These are phyloP conservation scores for Agriopis aurantiaria DNA, from an alignment of 2,888 invertebrate species.

Conservation along the genomic window DNA sequence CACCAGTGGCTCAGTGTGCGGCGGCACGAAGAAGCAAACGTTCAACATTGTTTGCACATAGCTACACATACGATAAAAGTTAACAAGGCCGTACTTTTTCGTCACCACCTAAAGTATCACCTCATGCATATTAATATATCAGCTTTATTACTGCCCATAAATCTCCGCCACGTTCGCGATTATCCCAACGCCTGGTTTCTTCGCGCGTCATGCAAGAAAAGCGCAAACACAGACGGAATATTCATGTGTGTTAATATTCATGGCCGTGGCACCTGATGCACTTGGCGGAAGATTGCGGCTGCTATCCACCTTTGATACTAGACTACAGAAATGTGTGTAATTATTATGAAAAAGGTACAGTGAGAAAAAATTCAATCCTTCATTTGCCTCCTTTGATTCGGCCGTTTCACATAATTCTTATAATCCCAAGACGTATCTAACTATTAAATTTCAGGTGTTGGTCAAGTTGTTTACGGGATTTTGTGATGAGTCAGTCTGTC, in stretches of 20 bases:
- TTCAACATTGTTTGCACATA: background rate
- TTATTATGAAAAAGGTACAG: too few relatives aligned
- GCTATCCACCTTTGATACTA: background rate
- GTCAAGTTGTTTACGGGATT: too few relatives aligned
- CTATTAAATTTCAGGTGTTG: too few relatives aligned
- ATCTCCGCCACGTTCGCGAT: constrained; percentile 33
- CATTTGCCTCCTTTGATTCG: too few relatives aligned
- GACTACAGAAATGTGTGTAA: too few relatives aligned
- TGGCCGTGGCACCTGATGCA: constrained; percentile 67
- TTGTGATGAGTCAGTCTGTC: too few relatives aligned
- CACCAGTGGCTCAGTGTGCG: too few relatives aligned
- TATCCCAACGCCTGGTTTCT: constrained; percentile 40
- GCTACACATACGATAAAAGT: background rate
- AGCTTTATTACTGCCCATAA: constrained; percentile 33
- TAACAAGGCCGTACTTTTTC: constrained; percentile 14
- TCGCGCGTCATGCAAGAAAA: constrained; percentile 70
- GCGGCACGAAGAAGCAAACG: background rate
- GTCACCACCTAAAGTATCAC: constrained; percentile 22
- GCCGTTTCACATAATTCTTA: too few relatives aligned
- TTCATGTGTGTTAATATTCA: constrained; percentile 83
- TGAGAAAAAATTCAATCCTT: too few relatives aligned
- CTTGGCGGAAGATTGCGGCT: constrained; percentile 55
- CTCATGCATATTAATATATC: constrained; percentile 35
- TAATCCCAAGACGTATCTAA: too few relatives aligned
- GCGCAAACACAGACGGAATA: constrained; percentile 78